A percentile compares a stretch with the other conserved stretches of the same genome.
phyloP scores from a whole-genome alignment of 2,888 invertebrate species.

The Flexamia atlantica region DNA sequence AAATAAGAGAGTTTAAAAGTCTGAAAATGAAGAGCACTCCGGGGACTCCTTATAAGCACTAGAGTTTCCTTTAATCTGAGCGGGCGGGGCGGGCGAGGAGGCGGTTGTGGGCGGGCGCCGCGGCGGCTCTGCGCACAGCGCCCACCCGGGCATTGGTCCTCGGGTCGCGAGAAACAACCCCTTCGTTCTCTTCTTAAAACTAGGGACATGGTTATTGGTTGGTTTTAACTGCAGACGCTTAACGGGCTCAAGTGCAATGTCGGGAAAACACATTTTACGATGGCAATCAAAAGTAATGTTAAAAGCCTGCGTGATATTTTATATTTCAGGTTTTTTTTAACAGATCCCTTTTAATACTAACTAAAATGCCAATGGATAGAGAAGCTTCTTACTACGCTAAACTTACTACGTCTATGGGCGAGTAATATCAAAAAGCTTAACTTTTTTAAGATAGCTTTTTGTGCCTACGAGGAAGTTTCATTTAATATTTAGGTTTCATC shows the following conservation, averaged over 20 bases:
- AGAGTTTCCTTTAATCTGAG: conserved; percentile 48
- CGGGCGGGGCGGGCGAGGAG: neutral
- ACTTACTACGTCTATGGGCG: too few species aligned
- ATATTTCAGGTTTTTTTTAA: too few species aligned
- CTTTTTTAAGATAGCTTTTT: too few species aligned
- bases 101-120: conserved; percentile 1
- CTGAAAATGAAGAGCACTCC: conserved; percentile 49
- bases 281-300: neutral
- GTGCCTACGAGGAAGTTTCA: too few species aligned
- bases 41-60: conserved; percentile 54
- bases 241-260: neutral
- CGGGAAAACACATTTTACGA: neutral
- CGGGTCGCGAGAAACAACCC: conserved; percentile 20
- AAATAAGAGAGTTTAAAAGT: conserved; percentile 57
- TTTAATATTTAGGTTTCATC: too few species aligned
- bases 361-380: too few species aligned
- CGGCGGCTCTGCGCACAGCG: neutral
- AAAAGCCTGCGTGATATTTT: neutral
- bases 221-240: conserved; percentile 12
- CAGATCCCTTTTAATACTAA: too few species aligned
- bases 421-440: too few species aligned
- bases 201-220: conserved; percentile 29
- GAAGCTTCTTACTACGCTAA: too few species aligned
- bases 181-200: conserved; percentile 41
- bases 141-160: conserved; percentile 43